phyloP scores from a whole-genome alignment of 2,113 vertebrate species.

The Vidua chalybeata region DNA sequence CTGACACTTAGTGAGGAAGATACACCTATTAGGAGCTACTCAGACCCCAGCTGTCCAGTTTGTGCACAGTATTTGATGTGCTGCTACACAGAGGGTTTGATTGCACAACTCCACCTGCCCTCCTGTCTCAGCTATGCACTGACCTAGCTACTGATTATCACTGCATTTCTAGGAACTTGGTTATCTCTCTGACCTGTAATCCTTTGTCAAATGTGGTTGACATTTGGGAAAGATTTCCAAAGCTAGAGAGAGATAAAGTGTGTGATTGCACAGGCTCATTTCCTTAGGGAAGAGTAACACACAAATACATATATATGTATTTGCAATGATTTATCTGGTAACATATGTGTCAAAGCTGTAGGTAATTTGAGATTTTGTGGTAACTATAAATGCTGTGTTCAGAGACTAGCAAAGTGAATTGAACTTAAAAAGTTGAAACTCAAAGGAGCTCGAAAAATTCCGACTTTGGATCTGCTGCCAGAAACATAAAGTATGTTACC shows the following conservation, averaged over 20 bases:
- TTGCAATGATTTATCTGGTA: slow-evolving; percentile 59
- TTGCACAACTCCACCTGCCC: neutral
- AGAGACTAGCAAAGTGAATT: slow-evolving; percentile 25
- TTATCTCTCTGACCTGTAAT: slow-evolving; percentile 4
- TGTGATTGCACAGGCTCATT: slow-evolving; percentile 6
- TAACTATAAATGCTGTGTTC: slow-evolving; percentile 8
- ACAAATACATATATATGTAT: neutral
- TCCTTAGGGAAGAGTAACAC: slow-evolving; percentile 49
- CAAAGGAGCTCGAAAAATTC: slow-evolving; percentile 24
- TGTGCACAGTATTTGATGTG: neutral
- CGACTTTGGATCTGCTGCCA: slow-evolving; percentile 38
- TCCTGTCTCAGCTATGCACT: neutral
- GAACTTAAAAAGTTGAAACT: slow-evolving; percentile 9
- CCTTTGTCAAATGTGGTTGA: neutral
- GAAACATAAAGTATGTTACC: neutral
- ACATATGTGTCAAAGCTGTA: slow-evolving; percentile 52
- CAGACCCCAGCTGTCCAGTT: rapidly evolving
- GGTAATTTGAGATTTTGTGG: slow-evolving; percentile 50
- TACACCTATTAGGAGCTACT: neutral
- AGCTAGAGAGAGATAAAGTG: slow-evolving; percentile 3
- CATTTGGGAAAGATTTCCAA: slow-evolving; percentile 23
- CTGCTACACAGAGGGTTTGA: neutral
- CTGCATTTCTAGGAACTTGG: neutral
- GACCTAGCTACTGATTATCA: neutral
- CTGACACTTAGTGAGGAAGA: neutral